These are phyloP conservation scores for Procambarus virginalis DNA, from an alignment of 1,140 invertebrate genomes.

Conservation along the genomic window DNA sequence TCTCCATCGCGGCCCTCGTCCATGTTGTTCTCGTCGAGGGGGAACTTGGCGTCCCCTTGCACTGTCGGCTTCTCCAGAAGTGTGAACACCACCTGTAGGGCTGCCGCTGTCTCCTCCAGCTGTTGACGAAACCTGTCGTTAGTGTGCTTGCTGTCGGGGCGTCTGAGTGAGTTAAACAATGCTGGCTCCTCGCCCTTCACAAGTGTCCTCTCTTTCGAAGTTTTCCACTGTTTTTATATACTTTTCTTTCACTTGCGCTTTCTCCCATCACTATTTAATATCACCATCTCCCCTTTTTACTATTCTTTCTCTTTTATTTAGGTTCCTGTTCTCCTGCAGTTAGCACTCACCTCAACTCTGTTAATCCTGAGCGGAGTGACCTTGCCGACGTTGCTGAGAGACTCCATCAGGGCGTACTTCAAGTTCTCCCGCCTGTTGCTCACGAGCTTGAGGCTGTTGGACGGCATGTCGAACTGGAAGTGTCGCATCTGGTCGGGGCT, in stretches of 20 bases:
- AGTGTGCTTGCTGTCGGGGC: too few relatives aligned
- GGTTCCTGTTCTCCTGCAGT: background rate
- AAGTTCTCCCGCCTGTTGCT: conserved; percentile 22
- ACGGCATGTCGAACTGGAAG: conserved; percentile 36
- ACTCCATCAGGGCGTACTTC: conserved; percentile 13
- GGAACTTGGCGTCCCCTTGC: background rate
- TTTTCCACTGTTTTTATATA: background rate
- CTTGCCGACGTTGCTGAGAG: background rate
- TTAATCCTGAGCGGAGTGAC: conserved; percentile 45
- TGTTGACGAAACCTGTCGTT: background rate
- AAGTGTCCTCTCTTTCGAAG: background rate
- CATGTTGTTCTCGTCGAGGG: background rate
- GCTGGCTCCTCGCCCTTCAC: background rate
- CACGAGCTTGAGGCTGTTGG: conserved; percentile 7
- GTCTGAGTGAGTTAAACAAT: too few relatives aligned
- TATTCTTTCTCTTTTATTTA: too few relatives aligned
- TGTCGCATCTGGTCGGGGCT: conserved; percentile 24
- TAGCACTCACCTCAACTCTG: conserved; percentile 30
- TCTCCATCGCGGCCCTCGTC: background rate
- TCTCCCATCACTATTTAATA: background rate
- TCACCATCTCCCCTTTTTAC: background rate
- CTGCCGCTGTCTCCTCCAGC: background rate
- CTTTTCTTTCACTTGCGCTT: too few relatives aligned
- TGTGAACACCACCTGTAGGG: background rate
- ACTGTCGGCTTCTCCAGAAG: conserved; percentile 19